These are phyloP conservation scores for Anguilla megastoma DNA, from an alignment of 2,797 vertebrate species.

Conservation along the genomic window DNA sequence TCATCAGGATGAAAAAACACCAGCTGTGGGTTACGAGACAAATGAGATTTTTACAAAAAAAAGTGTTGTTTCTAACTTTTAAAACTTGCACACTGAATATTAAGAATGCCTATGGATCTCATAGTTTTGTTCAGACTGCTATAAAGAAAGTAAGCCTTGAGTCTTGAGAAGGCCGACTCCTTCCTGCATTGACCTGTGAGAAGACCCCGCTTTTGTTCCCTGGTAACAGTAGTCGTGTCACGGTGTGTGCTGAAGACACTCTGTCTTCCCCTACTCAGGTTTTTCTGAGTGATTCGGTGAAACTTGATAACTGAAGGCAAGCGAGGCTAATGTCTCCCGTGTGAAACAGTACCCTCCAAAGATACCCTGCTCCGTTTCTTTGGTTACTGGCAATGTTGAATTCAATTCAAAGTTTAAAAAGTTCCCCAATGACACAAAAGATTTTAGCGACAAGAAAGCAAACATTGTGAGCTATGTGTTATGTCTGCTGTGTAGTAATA, in stretches of 20 bases:
- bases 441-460: not conserved
- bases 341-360: not conserved
- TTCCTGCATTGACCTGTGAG: not conserved
- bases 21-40: not conserved
- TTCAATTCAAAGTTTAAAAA: not conserved
- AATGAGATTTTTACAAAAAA: not conserved
- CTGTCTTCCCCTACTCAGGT: constrained; percentile 14
- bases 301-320: constrained; percentile 15
- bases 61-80: not conserved
- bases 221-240: constrained; percentile 18
- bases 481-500: not conserved
- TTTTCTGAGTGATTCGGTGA: constrained; percentile 14
- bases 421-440: not conserved
- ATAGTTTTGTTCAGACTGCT: not conserved
- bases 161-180: not conserved
- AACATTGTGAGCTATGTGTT: not conserved
- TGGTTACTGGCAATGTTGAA: not conserved
- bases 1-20: not conserved
- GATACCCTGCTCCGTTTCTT: constrained; percentile 19
- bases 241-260: constrained; percentile 1
- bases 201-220: constrained; percentile 16
- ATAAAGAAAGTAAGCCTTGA: not conserved
- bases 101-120: not conserved
- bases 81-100: not conserved
- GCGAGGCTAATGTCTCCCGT: not conserved